Evolutionary conservation across 2,888 invertebrate species (phyloP), one percentile per base, ranked within the genome.

Genomic region (Drepanosiphum platanoidis): DNA sequence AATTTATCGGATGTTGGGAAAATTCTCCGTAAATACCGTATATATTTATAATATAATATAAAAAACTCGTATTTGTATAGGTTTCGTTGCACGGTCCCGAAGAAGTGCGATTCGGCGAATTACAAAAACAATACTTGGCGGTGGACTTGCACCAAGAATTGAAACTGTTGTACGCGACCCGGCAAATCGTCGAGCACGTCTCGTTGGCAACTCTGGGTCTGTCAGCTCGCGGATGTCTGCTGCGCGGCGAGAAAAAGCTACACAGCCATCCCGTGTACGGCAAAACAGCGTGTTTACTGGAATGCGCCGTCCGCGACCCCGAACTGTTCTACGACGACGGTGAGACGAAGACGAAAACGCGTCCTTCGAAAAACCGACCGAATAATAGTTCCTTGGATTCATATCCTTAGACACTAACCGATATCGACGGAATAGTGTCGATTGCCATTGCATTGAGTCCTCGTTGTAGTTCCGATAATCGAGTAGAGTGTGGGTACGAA

Each of bases 261-360:
- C 42, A 34, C 30, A 42, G 46, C 32, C 82, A 82, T 9, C 30
- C n/a, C 32, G 36, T 64, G 22, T 82, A 82, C 42, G 74, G 82
- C 36, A 39, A 72, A 64, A 30, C 82, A 22, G 82, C 82, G 2
- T 82, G 82, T 64, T 42, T 74, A 32, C 72, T 82, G n/a, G 82
- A 82, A 27, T 82, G 82, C 64, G 61, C 39, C 61, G 13, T 82
- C 8, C 61, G 42, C 7, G 30, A 46, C 9, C 61, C 82, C 18
- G 32, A n/a, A n/a, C n/a, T n/a, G n/a, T n/a, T n/a, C n/a, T n/a
- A n/a, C 7, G 5, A 4, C 64, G 18, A 82, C 39, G 64, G 82
- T 82, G 32, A 46, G 70, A n/a, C n/a, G n/a, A n/a, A n/a, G n/a
- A n/a, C n/a, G n/a, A n/a, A n/a, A n/a, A n/a, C n/a, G n/a, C n/a